phyloP scores from a whole-genome alignment of 2,888 invertebrate genomes.

The Scelioninae gen. 1 region DNA sequence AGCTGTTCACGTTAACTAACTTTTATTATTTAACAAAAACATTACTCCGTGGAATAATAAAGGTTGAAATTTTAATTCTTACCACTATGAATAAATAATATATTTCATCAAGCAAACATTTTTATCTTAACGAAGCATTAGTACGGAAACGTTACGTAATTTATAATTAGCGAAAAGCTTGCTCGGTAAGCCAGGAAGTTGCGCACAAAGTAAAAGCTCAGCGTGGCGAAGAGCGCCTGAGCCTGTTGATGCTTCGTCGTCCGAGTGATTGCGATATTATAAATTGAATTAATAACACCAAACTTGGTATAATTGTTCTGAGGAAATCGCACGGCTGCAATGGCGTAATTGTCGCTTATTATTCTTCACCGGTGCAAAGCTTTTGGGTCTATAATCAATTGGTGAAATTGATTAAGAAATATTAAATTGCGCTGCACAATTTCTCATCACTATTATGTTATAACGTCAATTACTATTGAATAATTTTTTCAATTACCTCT shows the following conservation, averaged over 20 bases:
- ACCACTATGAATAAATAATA: conserved; percentile 41
- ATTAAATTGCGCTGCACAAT: neutral
- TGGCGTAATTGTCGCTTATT: conserved; percentile 11
- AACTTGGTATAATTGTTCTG: conserved; percentile 27
- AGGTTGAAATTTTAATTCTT: conserved; percentile 13
- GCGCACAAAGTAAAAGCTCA: conserved; percentile 67
- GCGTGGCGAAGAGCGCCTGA: conserved; percentile 59
- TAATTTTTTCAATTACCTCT: neutral
- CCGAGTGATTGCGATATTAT: conserved; percentile 63
- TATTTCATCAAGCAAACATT: conserved; percentile 44
- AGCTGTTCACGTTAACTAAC: too few species aligned
- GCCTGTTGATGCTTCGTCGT: conserved; percentile 52
- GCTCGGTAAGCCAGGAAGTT: conserved; percentile 59
- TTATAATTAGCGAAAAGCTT: conserved; percentile 68
- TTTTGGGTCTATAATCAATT: neutral
- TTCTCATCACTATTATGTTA: too few species aligned
- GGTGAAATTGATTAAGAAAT: neutral
- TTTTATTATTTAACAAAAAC: too few species aligned
- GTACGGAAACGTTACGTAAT: conserved; percentile 59
- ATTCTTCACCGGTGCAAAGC: neutral
- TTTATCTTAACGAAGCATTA: conserved; percentile 52
- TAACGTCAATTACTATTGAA: too few species aligned
- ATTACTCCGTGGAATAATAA: too few species aligned
- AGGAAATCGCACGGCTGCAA: neutral
- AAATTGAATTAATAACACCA: conserved; percentile 65